Conservation (phyloP, 2,888 invertebrate genomes). For the Sisyra nigra region DNA sequence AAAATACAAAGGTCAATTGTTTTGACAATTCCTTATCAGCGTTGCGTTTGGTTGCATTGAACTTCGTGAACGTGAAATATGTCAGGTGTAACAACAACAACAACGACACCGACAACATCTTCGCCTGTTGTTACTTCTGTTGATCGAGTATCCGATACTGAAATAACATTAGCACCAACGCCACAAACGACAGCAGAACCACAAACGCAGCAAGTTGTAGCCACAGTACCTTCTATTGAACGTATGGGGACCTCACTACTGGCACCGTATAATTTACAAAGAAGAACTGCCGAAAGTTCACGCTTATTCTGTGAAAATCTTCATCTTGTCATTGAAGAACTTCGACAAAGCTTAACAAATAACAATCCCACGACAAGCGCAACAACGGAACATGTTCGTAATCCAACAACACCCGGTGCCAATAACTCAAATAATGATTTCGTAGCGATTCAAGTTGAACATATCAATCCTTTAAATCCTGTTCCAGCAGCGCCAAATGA, state of each 20-base stretch:
- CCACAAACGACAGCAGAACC: no score
- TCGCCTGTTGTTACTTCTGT: no score
- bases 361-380: slow-evolving; percentile 3
- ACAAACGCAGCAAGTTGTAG: no score
- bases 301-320: slow-evolving; percentile 23
- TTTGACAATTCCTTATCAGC: no score
- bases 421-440: slow-evolving; percentile 13
- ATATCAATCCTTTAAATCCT: background rate
- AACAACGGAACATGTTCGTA: slow-evolving; percentile 15
- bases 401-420: slow-evolving; percentile 16
- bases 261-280: slow-evolving; percentile 12
- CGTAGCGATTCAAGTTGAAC: slow-evolving; percentile 19
- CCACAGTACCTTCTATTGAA: background rate
- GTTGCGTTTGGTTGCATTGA: no score
- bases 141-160: no score
- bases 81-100: no score
- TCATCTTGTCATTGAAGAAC: slow-evolving; percentile 35
- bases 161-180: no score
- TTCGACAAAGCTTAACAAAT: slow-evolving; percentile 26
- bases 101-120: no score
- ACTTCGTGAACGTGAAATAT: no score
- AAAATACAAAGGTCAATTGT: no score
- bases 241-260: background rate
- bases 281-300: slow-evolving; percentile 23
- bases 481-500: background rate